Conservation (phyloP, 2,113 vertebrate species). For the Climacteris rufus region DNA sequence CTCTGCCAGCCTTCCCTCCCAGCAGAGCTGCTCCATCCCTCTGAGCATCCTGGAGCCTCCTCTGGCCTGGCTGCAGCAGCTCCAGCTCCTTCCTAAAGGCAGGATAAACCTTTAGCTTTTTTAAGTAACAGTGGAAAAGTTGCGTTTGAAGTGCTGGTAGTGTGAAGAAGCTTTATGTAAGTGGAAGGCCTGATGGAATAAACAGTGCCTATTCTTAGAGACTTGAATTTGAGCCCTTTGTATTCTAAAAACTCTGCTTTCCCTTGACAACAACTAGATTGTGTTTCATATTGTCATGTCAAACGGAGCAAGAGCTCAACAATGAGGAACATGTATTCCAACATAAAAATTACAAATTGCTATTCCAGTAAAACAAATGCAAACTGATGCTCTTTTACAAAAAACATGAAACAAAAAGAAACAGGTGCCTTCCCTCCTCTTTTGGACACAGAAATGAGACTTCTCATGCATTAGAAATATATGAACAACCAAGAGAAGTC, state of each 20-base stretch:
- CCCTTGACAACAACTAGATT: not conserved
- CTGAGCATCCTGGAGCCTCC: not conserved
- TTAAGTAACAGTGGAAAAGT: not conserved
- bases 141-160: not conserved
- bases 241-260: not conserved
- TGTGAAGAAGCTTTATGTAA: not conserved
- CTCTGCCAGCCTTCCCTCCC: not conserved
- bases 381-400: not conserved
- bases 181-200: not conserved
- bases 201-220: not conserved
- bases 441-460: not conserved
- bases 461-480: not conserved
- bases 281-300: not conserved
- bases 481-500: too few species aligned
- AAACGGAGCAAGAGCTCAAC: not conserved
- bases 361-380: not conserved
- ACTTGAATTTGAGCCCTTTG: not conserved
- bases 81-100: not conserved
- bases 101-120: not conserved
- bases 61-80: not conserved
- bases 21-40: not conserved
- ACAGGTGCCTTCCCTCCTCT: accelerated
- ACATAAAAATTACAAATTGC: accelerated
- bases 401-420: not conserved
- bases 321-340: accelerated